Evolutionary conservation across 2,888 invertebrate species (phyloP).

Genomic region (Ischnura elegans): DNA sequence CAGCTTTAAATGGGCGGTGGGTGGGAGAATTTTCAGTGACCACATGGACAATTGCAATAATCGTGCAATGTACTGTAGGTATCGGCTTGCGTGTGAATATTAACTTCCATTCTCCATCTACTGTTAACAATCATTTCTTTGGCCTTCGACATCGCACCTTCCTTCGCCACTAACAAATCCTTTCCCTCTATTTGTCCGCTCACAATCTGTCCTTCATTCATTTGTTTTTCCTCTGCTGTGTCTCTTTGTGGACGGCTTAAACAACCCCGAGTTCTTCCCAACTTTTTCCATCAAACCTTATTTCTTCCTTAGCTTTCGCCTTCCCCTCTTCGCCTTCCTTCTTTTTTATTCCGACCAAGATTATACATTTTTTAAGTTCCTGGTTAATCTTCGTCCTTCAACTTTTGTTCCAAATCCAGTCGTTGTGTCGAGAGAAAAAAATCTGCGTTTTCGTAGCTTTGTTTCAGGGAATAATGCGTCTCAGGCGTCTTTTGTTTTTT

Average conservation of each 20-base stretch:
- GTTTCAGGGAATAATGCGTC: background rate
- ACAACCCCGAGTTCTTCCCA: background rate
- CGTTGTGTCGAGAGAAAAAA: background rate
- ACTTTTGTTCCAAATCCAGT: background rate
- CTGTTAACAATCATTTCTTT: too few species aligned
- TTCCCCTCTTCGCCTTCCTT: background rate
- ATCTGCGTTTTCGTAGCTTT: background rate
- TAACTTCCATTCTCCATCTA: too few species aligned
- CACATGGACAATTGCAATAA: too few species aligned
- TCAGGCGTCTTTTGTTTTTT: background rate
- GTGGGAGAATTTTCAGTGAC: too few species aligned
- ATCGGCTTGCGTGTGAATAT: too few species aligned
- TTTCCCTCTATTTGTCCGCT: background rate
- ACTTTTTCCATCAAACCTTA: constrained; percentile 18
- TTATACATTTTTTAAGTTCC: background rate
- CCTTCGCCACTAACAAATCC: too few species aligned
- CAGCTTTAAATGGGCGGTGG: too few species aligned
- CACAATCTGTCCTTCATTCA: background rate
- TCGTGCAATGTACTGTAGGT: too few species aligned
- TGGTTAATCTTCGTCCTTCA: background rate
- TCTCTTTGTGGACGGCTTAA: background rate
- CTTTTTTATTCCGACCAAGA: background rate
- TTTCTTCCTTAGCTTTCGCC: background rate
- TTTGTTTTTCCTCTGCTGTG: background rate
- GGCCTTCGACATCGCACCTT: too few species aligned